Evolutionary conservation across 1,140 invertebrate species (phyloP).

Genomic region (Ceratina australensis): DNA sequence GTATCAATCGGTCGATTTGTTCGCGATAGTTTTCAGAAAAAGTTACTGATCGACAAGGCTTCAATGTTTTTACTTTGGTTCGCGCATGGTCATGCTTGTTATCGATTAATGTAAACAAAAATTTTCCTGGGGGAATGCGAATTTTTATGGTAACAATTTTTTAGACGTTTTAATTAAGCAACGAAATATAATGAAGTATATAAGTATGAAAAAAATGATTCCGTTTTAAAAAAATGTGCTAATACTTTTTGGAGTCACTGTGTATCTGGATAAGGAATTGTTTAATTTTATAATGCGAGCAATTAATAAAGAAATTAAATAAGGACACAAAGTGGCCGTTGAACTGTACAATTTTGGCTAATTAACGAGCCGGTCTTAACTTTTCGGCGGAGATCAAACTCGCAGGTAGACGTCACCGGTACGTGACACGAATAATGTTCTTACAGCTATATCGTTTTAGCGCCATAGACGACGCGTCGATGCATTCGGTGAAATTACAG

Average conservation of each 20-base stretch:
- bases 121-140: neutral
- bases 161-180: neutral
- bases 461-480: slow-evolving; percentile 39
- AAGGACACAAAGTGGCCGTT: neutral
- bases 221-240: no score
- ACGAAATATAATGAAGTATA: no score
- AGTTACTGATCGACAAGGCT: neutral
- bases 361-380: slow-evolving; percentile 16
- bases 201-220: no score
- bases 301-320: slow-evolving; percentile 12
- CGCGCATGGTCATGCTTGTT: neutral
- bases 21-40: slow-evolving; percentile 14
- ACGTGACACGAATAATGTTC: slow-evolving; percentile 38
- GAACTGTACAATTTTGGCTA: slow-evolving; percentile 19
- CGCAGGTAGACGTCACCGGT: slow-evolving; percentile 33
- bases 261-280: neutral
- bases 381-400: slow-evolving; percentile 46
- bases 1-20: slow-evolving; percentile 9
- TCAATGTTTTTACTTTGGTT: neutral
- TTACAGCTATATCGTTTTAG: slow-evolving; percentile 30
- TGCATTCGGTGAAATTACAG: slow-evolving; percentile 23
- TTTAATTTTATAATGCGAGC: neutral
- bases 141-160: no score
- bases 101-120: neutral
- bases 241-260: no score